Evolutionary conservation across 2,113 vertebrate genomes (phyloP).

Genomic region (Microtus pennsylvanicus): DNA sequence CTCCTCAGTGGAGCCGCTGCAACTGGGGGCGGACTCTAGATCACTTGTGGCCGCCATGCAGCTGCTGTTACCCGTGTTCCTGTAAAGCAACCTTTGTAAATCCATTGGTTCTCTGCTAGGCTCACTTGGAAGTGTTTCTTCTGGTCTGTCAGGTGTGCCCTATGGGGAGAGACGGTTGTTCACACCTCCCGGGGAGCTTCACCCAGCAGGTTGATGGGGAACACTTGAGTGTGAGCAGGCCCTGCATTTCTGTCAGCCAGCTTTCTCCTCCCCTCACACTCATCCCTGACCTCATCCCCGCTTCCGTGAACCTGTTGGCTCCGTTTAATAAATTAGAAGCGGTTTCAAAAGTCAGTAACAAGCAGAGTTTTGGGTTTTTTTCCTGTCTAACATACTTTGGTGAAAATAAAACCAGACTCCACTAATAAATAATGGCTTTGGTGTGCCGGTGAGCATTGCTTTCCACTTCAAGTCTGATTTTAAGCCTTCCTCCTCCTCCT

Average conservation of each 20-base stretch:
- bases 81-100: neutral
- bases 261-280: neutral
- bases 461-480: neutral
- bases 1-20: neutral
- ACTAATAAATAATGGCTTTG: neutral
- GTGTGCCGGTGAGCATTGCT: neutral
- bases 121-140: too few species aligned
- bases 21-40: accelerated
- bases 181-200: neutral
- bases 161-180: neutral
- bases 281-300: accelerated
- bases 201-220: neutral
- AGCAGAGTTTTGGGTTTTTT: too few species aligned
- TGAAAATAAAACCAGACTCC: neutral
- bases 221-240: neutral
- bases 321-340: neutral
- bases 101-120: neutral
- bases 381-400: neutral
- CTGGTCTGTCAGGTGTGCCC: neutral
- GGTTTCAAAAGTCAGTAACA: neutral
- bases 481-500: neutral
- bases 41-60: too few species aligned
- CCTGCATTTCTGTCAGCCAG: neutral
- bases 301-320: neutral
- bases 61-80: neutral